Evolutionary conservation across 92 coral and sea anemone genomes (phyloP).

Genomic region (Palythoa grandiflora): DNA sequence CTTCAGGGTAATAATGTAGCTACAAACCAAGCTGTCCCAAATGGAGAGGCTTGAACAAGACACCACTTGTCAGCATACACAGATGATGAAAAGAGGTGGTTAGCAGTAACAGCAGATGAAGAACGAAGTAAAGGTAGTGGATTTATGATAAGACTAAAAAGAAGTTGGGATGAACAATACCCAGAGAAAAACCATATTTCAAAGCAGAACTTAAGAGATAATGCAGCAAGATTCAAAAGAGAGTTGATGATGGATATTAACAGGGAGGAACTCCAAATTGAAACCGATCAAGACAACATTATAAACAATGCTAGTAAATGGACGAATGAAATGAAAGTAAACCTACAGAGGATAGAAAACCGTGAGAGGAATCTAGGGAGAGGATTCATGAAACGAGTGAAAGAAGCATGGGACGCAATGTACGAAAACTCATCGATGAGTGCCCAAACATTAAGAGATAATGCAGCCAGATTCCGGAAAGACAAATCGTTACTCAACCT

Average conservation of each 20-base stretch:
- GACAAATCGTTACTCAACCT: conserved; percentile 21
- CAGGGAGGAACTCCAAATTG: conserved; percentile 2
- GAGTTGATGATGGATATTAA: not conserved
- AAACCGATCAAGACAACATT: not conserved
- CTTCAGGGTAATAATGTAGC: not conserved
- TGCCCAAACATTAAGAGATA: conserved; percentile 47
- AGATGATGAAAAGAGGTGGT: conserved; percentile 8
- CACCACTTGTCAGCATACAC: conserved; percentile 9
- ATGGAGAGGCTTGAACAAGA: conserved; percentile 2
- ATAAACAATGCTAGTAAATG: not conserved
- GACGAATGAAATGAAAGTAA: not conserved
- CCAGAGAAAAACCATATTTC: too few relatives aligned
- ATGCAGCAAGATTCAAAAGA: not conserved
- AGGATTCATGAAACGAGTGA: conserved; percentile 40
- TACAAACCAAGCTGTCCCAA: not conserved
- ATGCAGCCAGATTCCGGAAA: conserved; percentile 46
- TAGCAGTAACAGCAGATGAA: not conserved
- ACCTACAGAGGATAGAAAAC: conserved; percentile 29
- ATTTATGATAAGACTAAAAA: too few relatives aligned
- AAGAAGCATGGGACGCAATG: conserved; percentile 23
- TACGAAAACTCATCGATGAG: not conserved
- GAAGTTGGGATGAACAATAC: too few relatives aligned
- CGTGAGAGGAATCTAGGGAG: conserved; percentile 38
- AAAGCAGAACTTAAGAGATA: too few relatives aligned
- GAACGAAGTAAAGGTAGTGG: too few relatives aligned